A percentile compares a stretch with the other conserved stretches of the same genome.
phyloP scores from a whole-genome alignment of 2,113 vertebrate species.

The Petrocephalus zakoni region DNA sequence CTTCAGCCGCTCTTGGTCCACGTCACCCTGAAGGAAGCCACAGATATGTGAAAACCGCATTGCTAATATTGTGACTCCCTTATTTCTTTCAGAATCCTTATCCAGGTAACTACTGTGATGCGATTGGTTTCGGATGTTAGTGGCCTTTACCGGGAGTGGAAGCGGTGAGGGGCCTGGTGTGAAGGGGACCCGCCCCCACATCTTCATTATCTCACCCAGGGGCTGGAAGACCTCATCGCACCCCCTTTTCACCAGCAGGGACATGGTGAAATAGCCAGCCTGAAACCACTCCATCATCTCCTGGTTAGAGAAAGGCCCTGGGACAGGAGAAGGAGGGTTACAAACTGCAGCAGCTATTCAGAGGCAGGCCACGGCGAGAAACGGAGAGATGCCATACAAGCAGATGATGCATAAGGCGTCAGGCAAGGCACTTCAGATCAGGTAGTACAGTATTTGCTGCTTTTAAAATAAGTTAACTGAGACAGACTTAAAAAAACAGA shows the following conservation, averaged over 20 bases:
- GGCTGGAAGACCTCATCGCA: conserved; percentile 95
- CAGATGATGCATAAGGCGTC: neutral
- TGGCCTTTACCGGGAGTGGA: conserved; percentile 72
- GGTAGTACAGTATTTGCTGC: neutral
- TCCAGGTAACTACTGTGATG: neutral
- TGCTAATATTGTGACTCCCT: neutral
- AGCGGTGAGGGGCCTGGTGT: conserved; percentile 77
- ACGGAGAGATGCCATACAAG: neutral
- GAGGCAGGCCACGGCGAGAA: neutral
- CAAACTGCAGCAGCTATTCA: neutral
- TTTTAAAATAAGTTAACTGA: neutral
- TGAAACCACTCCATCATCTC: conserved; percentile 99
- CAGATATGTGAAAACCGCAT: neutral
- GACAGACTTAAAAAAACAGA: neutral
- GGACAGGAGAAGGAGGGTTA: conserved; percentile 20
- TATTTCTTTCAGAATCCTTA: neutral
- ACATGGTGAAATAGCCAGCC: conserved; percentile 96
- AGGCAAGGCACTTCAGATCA: neutral
- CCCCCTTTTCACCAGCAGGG: conserved; percentile 87
- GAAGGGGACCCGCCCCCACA: conserved; percentile 95
- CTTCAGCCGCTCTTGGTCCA: conserved; percentile 88
- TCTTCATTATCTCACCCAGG: conserved; percentile 92
- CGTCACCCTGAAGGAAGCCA: conserved; percentile 65
- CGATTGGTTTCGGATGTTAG: neutral
- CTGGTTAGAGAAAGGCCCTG: conserved; percentile 94